A percentile compares a stretch with the other conserved stretches of the same genome.
These are phyloP conservation scores for Matsumyia berberina DNA, from an alignment of 2,888 invertebrate genomes.

Conservation along the genomic window DNA sequence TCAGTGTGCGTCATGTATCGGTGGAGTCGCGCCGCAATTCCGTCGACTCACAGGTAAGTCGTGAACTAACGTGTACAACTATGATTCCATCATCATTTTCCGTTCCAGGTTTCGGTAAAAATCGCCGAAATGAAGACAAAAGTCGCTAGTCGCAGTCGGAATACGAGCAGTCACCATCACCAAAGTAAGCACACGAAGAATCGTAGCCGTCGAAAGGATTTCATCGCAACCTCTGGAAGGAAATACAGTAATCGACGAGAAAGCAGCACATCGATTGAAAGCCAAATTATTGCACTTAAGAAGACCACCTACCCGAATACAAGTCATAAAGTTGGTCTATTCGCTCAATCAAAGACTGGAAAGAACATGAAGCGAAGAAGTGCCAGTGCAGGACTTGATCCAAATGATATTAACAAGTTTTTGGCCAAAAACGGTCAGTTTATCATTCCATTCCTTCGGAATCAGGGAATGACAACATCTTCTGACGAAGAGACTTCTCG, in stretches of 20 bases:
- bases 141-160: conserved; percentile 86
- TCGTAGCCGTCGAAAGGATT: conserved; percentile 81
- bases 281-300: conserved; percentile 87
- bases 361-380: conserved; percentile 81
- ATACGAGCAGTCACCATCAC: conserved; percentile 78
- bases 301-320: conserved; percentile 83
- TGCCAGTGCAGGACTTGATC: conserved; percentile 82
- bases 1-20: conserved; percentile 92
- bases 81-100: not conserved
- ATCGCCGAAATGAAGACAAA: conserved; percentile 93
- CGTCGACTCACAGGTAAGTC: conserved; percentile 90
- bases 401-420: conserved; percentile 82
- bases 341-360: conserved; percentile 80
- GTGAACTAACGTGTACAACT: not conserved
- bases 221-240: conserved; percentile 81
- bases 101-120: conserved; percentile 87
- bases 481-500: conserved; percentile 84
- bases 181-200: conserved; percentile 80
- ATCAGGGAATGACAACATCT: conserved; percentile 83
- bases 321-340: conserved; percentile 82
- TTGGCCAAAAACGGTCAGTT: conserved; percentile 83
- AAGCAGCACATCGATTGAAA: conserved; percentile 93
- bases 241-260: conserved; percentile 84
- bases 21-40: conserved; percentile 95
- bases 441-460: conserved; percentile 83